Evolutionary conservation across 2,888 invertebrate species (phyloP).

Genomic region (Patella caerulea): DNA sequence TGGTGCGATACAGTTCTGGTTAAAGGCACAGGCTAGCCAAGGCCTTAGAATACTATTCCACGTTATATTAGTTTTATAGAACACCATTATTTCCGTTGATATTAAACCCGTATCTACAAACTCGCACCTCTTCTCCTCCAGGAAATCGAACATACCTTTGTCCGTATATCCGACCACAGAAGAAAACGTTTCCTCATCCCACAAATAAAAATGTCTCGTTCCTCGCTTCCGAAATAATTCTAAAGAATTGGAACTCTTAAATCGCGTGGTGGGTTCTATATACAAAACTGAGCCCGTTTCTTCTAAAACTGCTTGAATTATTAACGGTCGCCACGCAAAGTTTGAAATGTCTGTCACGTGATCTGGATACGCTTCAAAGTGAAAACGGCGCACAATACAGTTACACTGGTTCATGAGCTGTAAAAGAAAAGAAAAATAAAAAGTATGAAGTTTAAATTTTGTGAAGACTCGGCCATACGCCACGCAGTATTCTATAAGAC

Average conservation of each 20-base stretch:
- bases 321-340: conserved; percentile 55
- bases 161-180: conserved; percentile 52
- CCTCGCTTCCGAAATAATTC: conserved; percentile 50
- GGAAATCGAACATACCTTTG: conserved; percentile 49
- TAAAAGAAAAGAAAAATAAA: conserved; percentile 15
- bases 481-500: no score
- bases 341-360: conserved; percentile 50
- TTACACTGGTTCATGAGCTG: conserved; percentile 54
- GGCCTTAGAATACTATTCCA: conserved; percentile 59
- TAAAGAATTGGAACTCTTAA: conserved; percentile 46
- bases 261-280: conserved; percentile 47
- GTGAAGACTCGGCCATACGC: no score
- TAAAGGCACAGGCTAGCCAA: conserved; percentile 61
- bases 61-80: conserved; percentile 51
- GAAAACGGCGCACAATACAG: conserved; percentile 55
- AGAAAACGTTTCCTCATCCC: conserved; percentile 43
- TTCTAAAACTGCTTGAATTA: conserved; percentile 52
- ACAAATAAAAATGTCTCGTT: conserved; percentile 49
- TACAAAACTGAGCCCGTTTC: conserved; percentile 57
- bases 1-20: conserved; percentile 52
- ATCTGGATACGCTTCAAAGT: conserved; percentile 44
- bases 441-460: no score
- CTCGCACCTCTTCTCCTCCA: conserved; percentile 53
- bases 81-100: conserved; percentile 50
- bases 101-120: conserved; percentile 50